These are phyloP conservation scores for Clarias fuscus DNA, from an alignment of 2,797 vertebrate species.

Conservation along the genomic window DNA sequence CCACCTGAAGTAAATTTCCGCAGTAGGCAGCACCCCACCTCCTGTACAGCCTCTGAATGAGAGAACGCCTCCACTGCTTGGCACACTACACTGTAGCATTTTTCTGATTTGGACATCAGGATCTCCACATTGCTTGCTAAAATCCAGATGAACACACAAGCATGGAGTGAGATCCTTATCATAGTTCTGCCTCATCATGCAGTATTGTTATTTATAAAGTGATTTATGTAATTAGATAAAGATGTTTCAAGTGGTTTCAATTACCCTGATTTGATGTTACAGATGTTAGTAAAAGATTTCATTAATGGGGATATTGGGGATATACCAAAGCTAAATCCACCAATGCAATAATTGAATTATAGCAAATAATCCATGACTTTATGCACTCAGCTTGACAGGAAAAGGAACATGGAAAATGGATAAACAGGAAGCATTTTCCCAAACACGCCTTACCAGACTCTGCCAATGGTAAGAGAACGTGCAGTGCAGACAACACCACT, in stretches of 20 bases:
- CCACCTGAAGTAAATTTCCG: conserved; percentile 87
- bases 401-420: neutral
- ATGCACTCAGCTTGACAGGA: neutral
- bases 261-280: neutral
- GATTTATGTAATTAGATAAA: neutral
- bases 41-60: conserved; percentile 82
- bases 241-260: neutral
- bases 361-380: neutral
- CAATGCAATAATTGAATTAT: no score
- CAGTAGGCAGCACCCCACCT: conserved; percentile 87
- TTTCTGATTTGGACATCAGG: conserved; percentile 90
- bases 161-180: neutral
- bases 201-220: neutral
- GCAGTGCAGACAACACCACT: conserved; percentile 80
- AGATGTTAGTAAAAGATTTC: neutral
- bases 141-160: conserved; percentile 26
- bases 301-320: neutral
- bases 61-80: conserved; percentile 82
- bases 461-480: conserved; percentile 84
- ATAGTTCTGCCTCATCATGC: neutral
- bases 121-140: conserved; percentile 91
- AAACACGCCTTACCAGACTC: conserved; percentile 77
- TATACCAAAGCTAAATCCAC: no score
- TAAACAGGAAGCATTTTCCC: neutral
- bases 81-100: conserved; percentile 86